Percentiles rank a stretch among this genome's conserved stretches.
Conservation (phyloP, 2,888 invertebrate species). For the Amphipyra tragopoginis region DNA sequence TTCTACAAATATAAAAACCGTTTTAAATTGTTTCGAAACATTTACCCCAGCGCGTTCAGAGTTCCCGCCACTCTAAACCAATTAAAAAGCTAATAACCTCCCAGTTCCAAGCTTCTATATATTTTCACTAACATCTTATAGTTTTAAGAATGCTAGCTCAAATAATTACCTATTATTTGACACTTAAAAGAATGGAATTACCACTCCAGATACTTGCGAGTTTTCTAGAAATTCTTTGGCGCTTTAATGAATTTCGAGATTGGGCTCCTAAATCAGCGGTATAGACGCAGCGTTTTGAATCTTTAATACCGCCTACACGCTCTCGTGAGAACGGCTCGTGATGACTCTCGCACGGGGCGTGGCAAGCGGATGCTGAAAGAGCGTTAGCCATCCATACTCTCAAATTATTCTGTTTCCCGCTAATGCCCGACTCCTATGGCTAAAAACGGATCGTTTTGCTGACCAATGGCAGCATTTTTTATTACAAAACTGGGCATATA, state of each 20-base stretch:
- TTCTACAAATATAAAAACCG: conserved; percentile 19
- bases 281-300: not conserved
- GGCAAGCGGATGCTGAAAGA: no score
- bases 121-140: conserved; percentile 27
- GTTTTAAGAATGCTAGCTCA: conserved; percentile 35
- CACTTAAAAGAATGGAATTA: conserved; percentile 58
- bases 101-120: conserved; percentile 14
- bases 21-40: conserved; percentile 13
- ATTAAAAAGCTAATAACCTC: conserved; percentile 55
- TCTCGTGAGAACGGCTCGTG: no score
- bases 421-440: no score
- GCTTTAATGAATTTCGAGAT: conserved; percentile 50
- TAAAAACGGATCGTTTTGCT: no score
- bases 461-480: no score
- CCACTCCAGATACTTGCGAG: conserved; percentile 45
- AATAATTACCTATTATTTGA: conserved; percentile 59
- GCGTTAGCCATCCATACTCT: no score
- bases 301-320: no score
- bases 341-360: no score
- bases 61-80: conserved; percentile 19
- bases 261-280: conserved; percentile 20
- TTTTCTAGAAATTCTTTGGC: conserved; percentile 52
- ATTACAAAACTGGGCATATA: no score
- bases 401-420: no score
- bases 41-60: conserved; percentile 7